Base-by-base conservation (phyloP, 2,113 vertebrate genomes). In the Centropus unirufus region DNA sequence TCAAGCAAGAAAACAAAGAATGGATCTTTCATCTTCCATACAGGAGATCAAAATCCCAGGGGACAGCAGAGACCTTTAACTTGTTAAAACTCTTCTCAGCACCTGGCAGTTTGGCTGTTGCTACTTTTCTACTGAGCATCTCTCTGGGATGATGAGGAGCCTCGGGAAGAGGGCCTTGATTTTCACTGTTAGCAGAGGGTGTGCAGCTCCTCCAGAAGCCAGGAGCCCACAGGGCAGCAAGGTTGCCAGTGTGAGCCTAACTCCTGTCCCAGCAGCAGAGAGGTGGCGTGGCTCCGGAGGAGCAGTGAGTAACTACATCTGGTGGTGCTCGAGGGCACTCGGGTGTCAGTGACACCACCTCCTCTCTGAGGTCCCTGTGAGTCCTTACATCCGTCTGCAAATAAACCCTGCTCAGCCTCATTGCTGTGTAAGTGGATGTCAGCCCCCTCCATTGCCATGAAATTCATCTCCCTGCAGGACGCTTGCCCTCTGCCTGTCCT, bases 71-170 rank as follows among this genome's bases (percentile, higher is more conserved):
- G 46, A 74, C n/a, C 52, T 73, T 83, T 29, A 55, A n/a, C 32
- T 62, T 73, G 19, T 27, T 46, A 23, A 69, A 69, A 52, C 13
- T 40, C 44, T 58, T 40, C 30, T 11, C 4, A 76, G 36, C 66
- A 62, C 34, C 9, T 42, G 68, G 40, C 32, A 8, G 14, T 36
- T 79, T 36, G 73, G 63, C 81, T 59, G 24, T 32, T 89, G 73
- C 42, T 13, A 8, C 15, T 67, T 58, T 58, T 29, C n/a, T 6
- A 8, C n/a, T 4, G 1, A 1, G 10, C 4, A 61, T 49, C 49
- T 57, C n/a, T 24, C 27, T 42, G 47, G 58, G 40, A 4, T 7
- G 55, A 24, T 5, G 22, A 44, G 81, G 32, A 62, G 42, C 27
- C 22, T 19, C 34, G 59, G 62, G 36, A 63, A n/a, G 64, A 17